Evolutionary conservation across 2,113 vertebrate genomes (phyloP).

Genomic region (Setophaga kirtlandii): DNA sequence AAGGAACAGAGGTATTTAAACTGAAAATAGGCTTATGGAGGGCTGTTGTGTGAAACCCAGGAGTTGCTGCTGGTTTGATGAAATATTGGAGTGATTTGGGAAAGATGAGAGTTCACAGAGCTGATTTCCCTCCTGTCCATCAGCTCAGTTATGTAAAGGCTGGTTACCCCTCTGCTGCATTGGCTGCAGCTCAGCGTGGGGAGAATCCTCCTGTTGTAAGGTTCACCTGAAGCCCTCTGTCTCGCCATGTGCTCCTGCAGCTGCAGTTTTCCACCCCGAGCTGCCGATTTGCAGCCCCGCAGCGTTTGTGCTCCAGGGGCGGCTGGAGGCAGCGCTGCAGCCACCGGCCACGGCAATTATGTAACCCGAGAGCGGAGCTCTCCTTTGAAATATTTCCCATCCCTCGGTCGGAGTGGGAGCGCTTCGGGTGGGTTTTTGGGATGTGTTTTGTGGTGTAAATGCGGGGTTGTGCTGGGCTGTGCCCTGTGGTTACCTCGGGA

Average conservation of each 20-base stretch:
- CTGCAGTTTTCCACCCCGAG: not conserved
- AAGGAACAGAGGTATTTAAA: not conserved
- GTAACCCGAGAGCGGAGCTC: not conserved
- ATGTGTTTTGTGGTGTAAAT: not conserved
- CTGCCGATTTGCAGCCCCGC: not conserved
- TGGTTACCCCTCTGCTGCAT: not conserved
- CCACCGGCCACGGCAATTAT: not conserved
- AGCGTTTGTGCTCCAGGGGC: not conserved
- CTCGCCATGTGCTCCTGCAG: not conserved
- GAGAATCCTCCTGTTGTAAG: not conserved
- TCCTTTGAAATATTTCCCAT: not conserved
- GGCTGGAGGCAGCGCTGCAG: not conserved
- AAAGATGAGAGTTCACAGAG: fast-evolving
- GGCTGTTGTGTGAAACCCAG: not conserved
- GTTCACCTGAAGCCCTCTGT: not conserved
- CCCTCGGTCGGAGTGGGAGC: fast-evolving
- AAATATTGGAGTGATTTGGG: not conserved
- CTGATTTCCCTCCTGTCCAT: not conserved
- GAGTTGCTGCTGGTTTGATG: not conserved
- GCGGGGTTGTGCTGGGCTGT: not conserved
- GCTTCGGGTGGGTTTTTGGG: no score
- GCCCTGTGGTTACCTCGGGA: not conserved
- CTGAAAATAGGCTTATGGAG: not conserved
- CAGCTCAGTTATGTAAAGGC: not conserved
- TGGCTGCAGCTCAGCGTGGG: not conserved